phyloP scores from a whole-genome alignment of 2,888 invertebrate genomes.

The Nomada flava region DNA sequence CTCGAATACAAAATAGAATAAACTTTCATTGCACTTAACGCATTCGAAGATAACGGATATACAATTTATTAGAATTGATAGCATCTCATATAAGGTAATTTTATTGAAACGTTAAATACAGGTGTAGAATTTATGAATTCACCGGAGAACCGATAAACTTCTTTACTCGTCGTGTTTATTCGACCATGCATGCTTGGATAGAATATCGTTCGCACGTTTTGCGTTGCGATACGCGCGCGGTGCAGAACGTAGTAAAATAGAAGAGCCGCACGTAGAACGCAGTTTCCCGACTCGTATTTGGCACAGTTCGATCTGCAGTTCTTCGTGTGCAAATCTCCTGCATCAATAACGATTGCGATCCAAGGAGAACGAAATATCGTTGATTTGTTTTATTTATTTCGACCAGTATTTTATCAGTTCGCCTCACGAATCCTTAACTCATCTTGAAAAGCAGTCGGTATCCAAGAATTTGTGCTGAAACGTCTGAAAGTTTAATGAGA shows the following conservation, averaged over 20 bases:
- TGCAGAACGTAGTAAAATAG: neutral
- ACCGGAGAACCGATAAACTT: neutral
- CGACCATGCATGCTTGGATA: neutral
- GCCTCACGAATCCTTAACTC: neutral
- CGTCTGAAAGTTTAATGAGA: conserved; percentile 12
- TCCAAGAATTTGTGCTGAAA: neutral
- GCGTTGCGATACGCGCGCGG: neutral
- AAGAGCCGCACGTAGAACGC: conserved; percentile 6
- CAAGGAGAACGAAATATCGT: conserved; percentile 3
- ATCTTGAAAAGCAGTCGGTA: neutral
- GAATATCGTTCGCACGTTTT: neutral
- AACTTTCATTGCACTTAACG: too few species aligned
- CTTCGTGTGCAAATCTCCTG: neutral
- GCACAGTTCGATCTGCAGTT: neutral
- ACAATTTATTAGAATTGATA: too few species aligned
- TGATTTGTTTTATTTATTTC: conserved; percentile 35
- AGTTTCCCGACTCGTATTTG: conserved; percentile 6
- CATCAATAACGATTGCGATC: conserved; percentile 18
- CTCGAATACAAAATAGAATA: too few species aligned
- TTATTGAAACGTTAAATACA: too few species aligned
- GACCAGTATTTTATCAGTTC: neutral
- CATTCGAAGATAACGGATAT: too few species aligned
- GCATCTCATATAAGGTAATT: too few species aligned
- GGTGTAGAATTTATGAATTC: too few species aligned
- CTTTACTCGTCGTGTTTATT: neutral